These are phyloP conservation scores for Oscheius sp. DNA, from an alignment of 2,888 invertebrate species.

Conservation along the genomic window DNA sequence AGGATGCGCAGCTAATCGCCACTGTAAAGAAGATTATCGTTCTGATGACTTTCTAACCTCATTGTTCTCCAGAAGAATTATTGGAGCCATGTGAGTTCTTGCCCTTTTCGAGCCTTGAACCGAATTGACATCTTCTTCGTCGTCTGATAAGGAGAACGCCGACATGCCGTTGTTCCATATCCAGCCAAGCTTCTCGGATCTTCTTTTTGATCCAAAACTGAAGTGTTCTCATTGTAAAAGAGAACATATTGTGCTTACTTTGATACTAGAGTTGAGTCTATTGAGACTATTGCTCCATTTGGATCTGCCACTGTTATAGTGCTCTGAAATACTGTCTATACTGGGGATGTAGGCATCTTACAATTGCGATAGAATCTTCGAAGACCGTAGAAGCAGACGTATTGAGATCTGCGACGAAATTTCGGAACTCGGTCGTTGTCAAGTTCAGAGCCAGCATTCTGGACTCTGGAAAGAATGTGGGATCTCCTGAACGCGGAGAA, in stretches of 20 bases:
- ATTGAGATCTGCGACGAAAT: conserved; percentile 20
- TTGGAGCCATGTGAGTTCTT: conserved; percentile 20
- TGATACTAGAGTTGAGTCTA: conserved; percentile 14
- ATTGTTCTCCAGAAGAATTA: conserved; percentile 24
- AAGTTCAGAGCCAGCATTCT: conserved; percentile 21
- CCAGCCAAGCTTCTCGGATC: conserved; percentile 47
- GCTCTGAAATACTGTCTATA: conserved; percentile 18
- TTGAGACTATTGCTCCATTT: conserved; percentile 5
- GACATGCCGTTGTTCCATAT: conserved; percentile 60
- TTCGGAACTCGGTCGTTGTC: conserved; percentile 4
- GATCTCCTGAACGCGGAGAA: conserved; percentile 31
- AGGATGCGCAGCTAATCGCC: conserved; percentile 21
- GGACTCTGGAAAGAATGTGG: conserved; percentile 26
- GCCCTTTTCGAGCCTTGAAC: conserved; percentile 34
- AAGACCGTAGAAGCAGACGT: conserved; percentile 22
- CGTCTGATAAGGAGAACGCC: conserved; percentile 41
- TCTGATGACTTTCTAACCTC: neutral
- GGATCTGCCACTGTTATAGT: conserved; percentile 27
- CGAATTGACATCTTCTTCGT: conserved; percentile 29
- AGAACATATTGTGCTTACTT: neutral
- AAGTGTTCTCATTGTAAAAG: neutral
- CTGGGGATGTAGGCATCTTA: neutral
- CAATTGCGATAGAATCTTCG: conserved; percentile 16
- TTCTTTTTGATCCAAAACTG: conserved; percentile 53
- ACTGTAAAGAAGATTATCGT: neutral